Base-by-base conservation (phyloP, 2,888 invertebrate genomes). In the Margaritifera margaritifera region DNA sequence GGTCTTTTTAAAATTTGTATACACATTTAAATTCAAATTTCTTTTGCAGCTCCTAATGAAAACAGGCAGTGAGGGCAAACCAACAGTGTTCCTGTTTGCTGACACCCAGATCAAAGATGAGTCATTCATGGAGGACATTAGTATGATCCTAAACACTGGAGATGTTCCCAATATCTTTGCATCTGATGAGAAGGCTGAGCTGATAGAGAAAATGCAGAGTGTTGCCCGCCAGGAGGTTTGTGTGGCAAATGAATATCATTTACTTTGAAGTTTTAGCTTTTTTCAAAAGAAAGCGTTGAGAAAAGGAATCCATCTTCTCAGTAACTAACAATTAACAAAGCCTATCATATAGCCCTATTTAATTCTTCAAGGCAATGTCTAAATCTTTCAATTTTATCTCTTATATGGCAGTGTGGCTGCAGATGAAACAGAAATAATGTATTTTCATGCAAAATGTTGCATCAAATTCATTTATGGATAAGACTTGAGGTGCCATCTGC, bases 41-140 rank as follows among this genome's bases (percentile, higher is more conserved):
- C 53, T 68, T 22, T 77, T 80, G 5, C 80, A 89, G 88, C 80
- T 90, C 24, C 81, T 90, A 61, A 66, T 87, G 65, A 90, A 89
- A 74, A 86, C 90, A 18, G 90, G 90, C 42, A 77, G 78, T 65
- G 90, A 90, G 64, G 89, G 89, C 20, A 89, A 87, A 69, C 86
- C 84, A 6, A 89, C 88, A 6, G 89, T 89, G 55, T 90, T 90
- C 82, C 81, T 90, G 73, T 90, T 90, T 81, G 84, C 88, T 31
- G 90, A 90, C 81, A 90, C 88, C 64, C 90, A 90, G 79, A 90
- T 90, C 68, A 90, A 90, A 74, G 87, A 88, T 73, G 90, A 90
- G 72, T 85, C 87, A 4, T 90, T 90, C 75, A 90, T 90, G 88
- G 90, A 90, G 77, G 90, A 90, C 78, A 89, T 90, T 64, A 89